A percentile compares a stretch with the other conserved stretches of the same genome.
These are phyloP conservation scores for Phocides pigmalion DNA, from an alignment of 1,140 invertebrate genomes.

Conservation along the genomic window DNA sequence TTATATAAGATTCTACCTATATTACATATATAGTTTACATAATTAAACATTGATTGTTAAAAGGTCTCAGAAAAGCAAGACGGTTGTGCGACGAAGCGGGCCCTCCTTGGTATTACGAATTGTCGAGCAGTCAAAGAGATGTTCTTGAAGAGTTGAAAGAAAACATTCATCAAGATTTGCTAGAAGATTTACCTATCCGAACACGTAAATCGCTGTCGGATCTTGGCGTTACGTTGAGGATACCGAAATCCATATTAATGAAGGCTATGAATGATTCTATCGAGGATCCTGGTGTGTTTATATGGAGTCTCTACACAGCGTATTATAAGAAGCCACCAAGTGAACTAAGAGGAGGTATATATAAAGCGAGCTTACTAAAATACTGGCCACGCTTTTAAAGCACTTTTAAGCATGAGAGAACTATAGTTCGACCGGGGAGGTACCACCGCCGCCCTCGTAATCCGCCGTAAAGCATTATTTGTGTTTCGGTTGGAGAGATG, in stretches of 20 bases:
- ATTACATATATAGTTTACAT: too few relatives aligned
- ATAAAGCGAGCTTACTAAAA: not conserved
- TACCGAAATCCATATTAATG: conserved; percentile 57
- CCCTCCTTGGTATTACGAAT: conserved; percentile 66
- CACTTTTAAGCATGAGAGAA: too few relatives aligned
- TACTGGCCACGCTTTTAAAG: too few relatives aligned
- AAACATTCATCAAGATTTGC: conserved; percentile 68
- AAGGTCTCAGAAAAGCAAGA: conserved; percentile 51
- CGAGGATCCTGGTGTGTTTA: conserved; percentile 67
- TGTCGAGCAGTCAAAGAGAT: conserved; percentile 57
- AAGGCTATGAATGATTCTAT: conserved; percentile 58
- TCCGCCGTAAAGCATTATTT: too few relatives aligned
- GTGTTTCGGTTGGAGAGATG: too few relatives aligned
- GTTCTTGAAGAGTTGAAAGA: conserved; percentile 53
- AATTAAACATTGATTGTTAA: too few relatives aligned
- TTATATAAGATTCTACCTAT: too few relatives aligned
- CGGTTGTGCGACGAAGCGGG: conserved; percentile 55
- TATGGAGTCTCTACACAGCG: conserved; percentile 66
- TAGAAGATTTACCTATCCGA: conserved; percentile 61
- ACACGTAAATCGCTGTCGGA: conserved; percentile 60
- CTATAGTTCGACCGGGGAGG: too few relatives aligned
- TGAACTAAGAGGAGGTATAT: conserved; percentile 52
- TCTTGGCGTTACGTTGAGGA: conserved; percentile 62
- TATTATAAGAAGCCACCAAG: conserved; percentile 64
- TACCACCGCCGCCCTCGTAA: too few relatives aligned